Percentiles rank a stretch among this genome's conserved stretches.
Conservation (phyloP, 2,888 invertebrate species). For the Meteorus colon region DNA sequence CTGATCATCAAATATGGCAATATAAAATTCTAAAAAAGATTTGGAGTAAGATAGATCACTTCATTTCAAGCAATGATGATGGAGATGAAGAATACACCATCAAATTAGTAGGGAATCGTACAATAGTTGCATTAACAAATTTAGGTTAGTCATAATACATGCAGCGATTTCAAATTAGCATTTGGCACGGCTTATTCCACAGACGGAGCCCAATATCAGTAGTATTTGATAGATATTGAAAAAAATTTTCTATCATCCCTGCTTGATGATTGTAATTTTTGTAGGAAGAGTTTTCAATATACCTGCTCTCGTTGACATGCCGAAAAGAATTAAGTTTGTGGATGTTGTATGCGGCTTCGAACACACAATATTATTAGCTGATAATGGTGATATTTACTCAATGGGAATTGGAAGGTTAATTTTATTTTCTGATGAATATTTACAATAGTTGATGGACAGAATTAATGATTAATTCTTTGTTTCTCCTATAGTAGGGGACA, state of each 20-base stretch:
- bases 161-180: no score
- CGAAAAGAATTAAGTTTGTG: constrained; percentile 75
- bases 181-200: no score
- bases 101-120: constrained; percentile 60
- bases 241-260: not conserved
- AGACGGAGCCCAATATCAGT: no score
- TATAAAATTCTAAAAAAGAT: constrained; percentile 61
- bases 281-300: constrained; percentile 78
- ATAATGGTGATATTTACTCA: constrained; percentile 83
- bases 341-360: constrained; percentile 87
- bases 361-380: constrained; percentile 83
- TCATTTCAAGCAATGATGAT: constrained; percentile 54
- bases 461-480: constrained; percentile 8
- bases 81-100: constrained; percentile 56
- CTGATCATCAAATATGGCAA: constrained; percentile 62
- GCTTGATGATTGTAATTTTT: constrained; percentile 30
- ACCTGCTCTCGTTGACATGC: constrained; percentile 77
- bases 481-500: constrained; percentile 84
- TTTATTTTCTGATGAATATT: constrained; percentile 9
- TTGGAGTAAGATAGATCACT: constrained; percentile 64
- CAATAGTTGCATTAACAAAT: constrained; percentile 66
- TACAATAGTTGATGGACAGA: no score
- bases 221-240: no score
- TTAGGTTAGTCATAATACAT: constrained; percentile 57
- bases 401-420: constrained; percentile 88